These are phyloP conservation scores for Ernsta delagoae DNA, from an alignment of 2,888 invertebrate species.

Conservation along the genomic window DNA sequence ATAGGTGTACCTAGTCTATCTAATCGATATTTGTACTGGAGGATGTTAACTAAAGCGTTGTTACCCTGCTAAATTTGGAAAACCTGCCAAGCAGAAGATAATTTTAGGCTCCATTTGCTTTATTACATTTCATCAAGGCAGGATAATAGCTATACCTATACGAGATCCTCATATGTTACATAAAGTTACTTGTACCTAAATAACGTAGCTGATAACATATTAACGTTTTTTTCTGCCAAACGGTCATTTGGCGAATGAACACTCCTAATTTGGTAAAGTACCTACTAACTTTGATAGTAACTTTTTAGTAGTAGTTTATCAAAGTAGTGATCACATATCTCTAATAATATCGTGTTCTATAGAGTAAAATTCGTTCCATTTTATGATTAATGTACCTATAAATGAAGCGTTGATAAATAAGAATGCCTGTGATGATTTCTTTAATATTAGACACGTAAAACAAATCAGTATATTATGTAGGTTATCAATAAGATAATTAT, in stretches of 20 bases:
- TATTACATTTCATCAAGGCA: slow-evolving; percentile 61
- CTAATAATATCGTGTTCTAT: no score
- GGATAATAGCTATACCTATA: slow-evolving; percentile 39
- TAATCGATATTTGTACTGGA: slow-evolving; percentile 36
- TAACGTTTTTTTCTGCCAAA: background rate
- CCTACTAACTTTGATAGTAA: no score
- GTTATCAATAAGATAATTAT: no score
- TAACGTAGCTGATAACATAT: background rate
- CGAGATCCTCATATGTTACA: slow-evolving; percentile 18
- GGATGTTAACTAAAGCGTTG: slow-evolving; percentile 52
- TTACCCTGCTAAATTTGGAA: slow-evolving; percentile 51
- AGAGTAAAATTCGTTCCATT: no score
- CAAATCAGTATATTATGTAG: no score
- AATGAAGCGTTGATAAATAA: no score
- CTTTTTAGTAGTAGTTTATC: no score
- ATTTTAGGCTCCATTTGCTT: slow-evolving; percentile 68
- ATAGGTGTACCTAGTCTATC: background rate
- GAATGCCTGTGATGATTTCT: no score
- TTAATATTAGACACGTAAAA: no score
- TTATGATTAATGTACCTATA: no score
- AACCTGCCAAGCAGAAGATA: slow-evolving; percentile 53
- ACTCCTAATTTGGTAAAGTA: background rate
- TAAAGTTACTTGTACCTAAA: slow-evolving; percentile 4
- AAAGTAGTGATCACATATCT: no score
- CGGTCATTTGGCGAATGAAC: background rate